Percentiles rank a stretch among this genome's conserved stretches.
Evolutionary conservation across 2,113 vertebrate species (phyloP).

Genomic region (Ornithorhynchus anatinus): DNA sequence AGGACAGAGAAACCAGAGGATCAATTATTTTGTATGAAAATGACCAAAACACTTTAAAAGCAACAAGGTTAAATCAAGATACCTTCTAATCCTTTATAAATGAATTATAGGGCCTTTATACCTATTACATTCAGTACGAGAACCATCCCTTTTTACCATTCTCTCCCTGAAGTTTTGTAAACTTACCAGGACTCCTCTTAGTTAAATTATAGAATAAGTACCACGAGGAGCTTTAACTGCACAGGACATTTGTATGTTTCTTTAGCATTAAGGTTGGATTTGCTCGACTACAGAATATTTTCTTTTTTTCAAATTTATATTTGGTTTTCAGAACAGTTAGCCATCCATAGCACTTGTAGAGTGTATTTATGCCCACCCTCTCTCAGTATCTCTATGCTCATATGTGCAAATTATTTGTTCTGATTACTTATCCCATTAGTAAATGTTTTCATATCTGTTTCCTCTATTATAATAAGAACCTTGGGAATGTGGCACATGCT

Average conservation of each 20-base stretch:
- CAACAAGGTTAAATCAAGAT: background rate
- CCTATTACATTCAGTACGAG: constrained; percentile 5
- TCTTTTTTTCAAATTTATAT: too few species aligned
- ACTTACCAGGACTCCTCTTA: constrained; percentile 31
- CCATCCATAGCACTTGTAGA: too few species aligned
- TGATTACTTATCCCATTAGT: too few species aligned
- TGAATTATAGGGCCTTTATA: constrained; percentile 10
- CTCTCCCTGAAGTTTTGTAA: constrained; percentile 37
- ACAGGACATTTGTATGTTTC: constrained; percentile 7
- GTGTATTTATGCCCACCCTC: too few species aligned
- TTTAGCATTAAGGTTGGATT: too few species aligned
- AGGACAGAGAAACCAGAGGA: background rate
- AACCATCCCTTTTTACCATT: constrained; percentile 36
- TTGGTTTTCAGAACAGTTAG: too few species aligned
- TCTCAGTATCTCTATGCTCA: too few species aligned
- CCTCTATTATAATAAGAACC: too few species aligned
- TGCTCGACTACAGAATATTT: too few species aligned
- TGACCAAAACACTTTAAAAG: background rate
- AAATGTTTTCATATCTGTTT: too few species aligned
- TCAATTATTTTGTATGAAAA: background rate
- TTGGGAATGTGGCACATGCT: too few species aligned
- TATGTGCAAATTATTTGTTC: too few species aligned
- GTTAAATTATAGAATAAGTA: constrained; percentile 45
- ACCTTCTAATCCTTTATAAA: background rate
- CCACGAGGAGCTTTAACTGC: constrained; percentile 42